Base-by-base conservation (phyloP, 2,888 invertebrate species). In the Mellilla xanthometata region DNA sequence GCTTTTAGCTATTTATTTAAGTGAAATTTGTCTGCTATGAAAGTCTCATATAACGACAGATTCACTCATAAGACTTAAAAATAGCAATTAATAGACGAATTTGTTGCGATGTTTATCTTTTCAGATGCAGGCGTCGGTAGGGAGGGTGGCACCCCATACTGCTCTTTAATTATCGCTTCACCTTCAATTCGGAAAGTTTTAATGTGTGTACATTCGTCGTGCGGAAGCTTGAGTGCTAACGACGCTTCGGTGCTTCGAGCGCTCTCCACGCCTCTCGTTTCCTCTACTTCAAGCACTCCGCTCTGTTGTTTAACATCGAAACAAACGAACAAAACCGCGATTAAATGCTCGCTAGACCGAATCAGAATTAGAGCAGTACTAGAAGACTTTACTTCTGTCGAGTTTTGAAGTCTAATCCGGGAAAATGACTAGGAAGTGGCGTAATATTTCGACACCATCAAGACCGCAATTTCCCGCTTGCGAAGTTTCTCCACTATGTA, bases 161-260 rank as follows among this genome's bases (percentile, higher is more conserved):
- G 62, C 71, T 68, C 69, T 73, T 76, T 78, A 77, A 82, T 81
- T 78, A 76, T 74, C 62, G 63, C 77, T 71, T 78, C 78, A 78
- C 77, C 76, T 81, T 71, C 73, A 77, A 78, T 79, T 81, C 68
- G 69, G 68, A 75, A 84, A 84, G 76, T 84, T 86, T 81, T 81
- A 85, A 87, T 82, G 83, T 84, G 85, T 84, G 81, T 84, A 79
- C 81, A 72, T 79, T 79, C 72, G 78, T 79, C 72, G 65, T 66
- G 71, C 59, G 71, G 66, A 54, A 70, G 61, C 65, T 65, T 60
- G 68, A 76, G 77, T 70, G 65, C 72, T 74, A 72, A 74, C 79
- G 76, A 76, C 65, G 70, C 71, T 77, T 79, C 79, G 76, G 76
- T 64, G 70, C 71, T 76, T 79, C 68, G 68, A 85, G 81, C 71